Conservation (phyloP, 2,113 vertebrate species). For the Nesoenas mayeri region DNA sequence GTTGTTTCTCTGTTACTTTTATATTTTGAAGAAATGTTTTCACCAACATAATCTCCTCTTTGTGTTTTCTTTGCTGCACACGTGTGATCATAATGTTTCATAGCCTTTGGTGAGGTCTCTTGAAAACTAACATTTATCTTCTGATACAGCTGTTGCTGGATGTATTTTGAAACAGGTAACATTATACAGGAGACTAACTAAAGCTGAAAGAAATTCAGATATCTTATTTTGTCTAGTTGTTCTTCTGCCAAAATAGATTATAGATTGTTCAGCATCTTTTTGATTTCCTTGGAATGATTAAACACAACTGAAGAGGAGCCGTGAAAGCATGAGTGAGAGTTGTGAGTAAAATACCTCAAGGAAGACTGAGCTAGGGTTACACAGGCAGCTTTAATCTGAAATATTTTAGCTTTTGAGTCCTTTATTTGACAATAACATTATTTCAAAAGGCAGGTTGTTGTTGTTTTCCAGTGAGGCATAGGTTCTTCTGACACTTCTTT, state of each 20-base stretch:
- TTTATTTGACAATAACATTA: not conserved
- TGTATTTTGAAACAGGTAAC: not conserved
- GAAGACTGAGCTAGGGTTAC: not conserved
- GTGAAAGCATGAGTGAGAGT: not conserved
- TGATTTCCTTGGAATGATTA: not conserved
- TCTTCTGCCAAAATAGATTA: not conserved
- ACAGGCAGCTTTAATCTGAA: not conserved
- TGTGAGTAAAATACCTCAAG: not conserved
- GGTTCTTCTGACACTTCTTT: not conserved
- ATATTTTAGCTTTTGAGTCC: not conserved
- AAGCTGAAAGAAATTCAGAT: not conserved
- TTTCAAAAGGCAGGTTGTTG: not conserved
- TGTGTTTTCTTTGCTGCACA: not conserved
- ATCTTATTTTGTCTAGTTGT: not conserved
- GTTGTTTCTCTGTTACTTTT: not conserved
- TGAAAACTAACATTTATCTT: not conserved
- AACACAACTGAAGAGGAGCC: not conserved
- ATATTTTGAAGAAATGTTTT: not conserved
- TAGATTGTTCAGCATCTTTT: not conserved
- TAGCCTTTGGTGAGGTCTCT: not conserved
- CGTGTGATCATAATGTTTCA: not conserved
- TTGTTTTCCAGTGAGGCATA: not conserved
- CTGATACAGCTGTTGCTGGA: not conserved
- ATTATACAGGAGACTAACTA: not conserved
- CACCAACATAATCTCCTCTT: not conserved